Conservation (phyloP, 2,888 invertebrate genomes). For the Trachelus iudaicus region DNA sequence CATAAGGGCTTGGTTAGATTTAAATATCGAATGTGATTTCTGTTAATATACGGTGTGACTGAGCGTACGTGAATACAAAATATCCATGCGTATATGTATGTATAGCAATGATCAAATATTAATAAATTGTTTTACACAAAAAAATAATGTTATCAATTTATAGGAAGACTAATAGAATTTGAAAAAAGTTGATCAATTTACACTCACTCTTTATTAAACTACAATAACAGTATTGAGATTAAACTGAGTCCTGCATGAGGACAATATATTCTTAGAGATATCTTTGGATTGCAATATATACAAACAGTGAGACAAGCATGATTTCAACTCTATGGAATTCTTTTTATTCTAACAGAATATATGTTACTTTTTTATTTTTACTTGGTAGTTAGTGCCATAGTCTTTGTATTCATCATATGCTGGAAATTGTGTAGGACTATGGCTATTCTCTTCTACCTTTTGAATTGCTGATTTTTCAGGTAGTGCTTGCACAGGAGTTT, state of each 20-base stretch:
- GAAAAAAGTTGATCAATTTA: background rate
- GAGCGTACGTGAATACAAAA: conserved; percentile 24
- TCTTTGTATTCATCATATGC: conserved; percentile 73
- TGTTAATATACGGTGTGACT: conserved; percentile 4
- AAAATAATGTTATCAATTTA: conserved; percentile 11
- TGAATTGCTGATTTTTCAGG: conserved; percentile 49
- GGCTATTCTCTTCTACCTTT: conserved; percentile 43
- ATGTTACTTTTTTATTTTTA: conserved; percentile 7
- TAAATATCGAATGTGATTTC: background rate
- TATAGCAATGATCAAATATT: conserved; percentile 40
- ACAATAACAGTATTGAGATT: background rate
- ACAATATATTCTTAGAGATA: background rate
- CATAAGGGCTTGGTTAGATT: background rate
- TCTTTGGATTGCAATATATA: background rate
- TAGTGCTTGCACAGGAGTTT: conserved; percentile 29
- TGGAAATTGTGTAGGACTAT: conserved; percentile 68
- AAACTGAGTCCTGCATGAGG: background rate
- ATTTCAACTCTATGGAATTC: background rate
- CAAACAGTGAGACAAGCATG: background rate
- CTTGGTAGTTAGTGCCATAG: conserved; percentile 27
- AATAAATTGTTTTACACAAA: conserved; percentile 52
- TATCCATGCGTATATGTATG: conserved; percentile 36
- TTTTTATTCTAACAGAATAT: background rate
- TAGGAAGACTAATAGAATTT: background rate
- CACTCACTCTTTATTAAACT: background rate